A percentile compares a stretch with the other conserved stretches of the same genome.
Evolutionary conservation across 2,888 invertebrate genomes (phyloP).

Genomic region (Caenorhabditis zanzibari): DNA sequence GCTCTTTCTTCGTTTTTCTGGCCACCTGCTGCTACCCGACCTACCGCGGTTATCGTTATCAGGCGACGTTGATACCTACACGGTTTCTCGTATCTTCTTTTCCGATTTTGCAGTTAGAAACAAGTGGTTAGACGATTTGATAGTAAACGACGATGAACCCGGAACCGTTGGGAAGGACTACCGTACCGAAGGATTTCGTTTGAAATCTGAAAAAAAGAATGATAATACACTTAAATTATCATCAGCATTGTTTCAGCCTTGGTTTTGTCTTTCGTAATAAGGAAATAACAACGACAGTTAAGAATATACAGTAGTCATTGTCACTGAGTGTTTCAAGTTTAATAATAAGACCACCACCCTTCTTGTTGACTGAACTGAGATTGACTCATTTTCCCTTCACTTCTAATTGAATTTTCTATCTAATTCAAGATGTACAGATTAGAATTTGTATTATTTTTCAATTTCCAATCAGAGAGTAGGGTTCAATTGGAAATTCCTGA

Average conservation of each 20-base stretch:
- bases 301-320: conserved; percentile 33
- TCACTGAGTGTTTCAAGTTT: conserved; percentile 33
- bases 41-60: conserved; percentile 41
- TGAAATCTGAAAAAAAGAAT: not conserved
- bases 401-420: conserved; percentile 41
- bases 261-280: not conserved
- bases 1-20: conserved; percentile 57
- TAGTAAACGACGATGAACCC: conserved; percentile 34
- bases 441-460: not conserved
- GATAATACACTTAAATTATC: no score
- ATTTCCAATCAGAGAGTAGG: not conserved
- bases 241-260: no score
- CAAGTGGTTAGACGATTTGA: conserved; percentile 2
- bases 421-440: not conserved
- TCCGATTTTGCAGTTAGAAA: not conserved
- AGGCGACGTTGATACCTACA: conserved; percentile 27
- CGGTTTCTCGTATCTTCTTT: conserved; percentile 47
- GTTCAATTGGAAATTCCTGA: not conserved
- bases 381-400: conserved; percentile 49
- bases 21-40: conserved; percentile 43
- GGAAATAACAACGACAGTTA: conserved; percentile 51
- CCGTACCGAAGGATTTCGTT: not conserved
- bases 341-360: conserved; percentile 40
- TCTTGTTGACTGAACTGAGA: conserved; percentile 46
- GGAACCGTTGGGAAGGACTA: not conserved